phyloP scores from a whole-genome alignment of 2,888 invertebrate species.

The Leptogaster cylindrica region DNA sequence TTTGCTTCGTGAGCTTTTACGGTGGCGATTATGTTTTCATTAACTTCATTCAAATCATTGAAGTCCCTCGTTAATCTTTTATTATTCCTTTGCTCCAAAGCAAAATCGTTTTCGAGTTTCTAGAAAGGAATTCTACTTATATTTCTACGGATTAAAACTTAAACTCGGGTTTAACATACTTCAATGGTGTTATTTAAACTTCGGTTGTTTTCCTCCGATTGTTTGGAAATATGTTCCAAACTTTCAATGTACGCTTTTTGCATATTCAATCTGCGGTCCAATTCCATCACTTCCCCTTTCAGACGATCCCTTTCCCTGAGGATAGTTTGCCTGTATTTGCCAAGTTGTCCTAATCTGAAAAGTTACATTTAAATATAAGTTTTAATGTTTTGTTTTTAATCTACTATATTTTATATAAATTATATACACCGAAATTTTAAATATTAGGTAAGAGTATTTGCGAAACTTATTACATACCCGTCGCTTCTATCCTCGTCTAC shows the following conservation, averaged over 20 bases:
- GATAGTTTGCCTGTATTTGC: constrained; percentile 56
- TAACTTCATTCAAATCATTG: too few relatives aligned
- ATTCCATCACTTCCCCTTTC: constrained; percentile 54
- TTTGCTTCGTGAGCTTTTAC: too few relatives aligned
- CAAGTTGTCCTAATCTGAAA: constrained; percentile 45
- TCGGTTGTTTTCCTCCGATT: constrained; percentile 51
- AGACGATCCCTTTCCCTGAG: constrained; percentile 58
- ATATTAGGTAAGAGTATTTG: too few relatives aligned
- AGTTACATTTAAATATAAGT: not conserved
- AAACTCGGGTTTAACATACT: constrained; percentile 7
- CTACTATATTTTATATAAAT: too few relatives aligned
- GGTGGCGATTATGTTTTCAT: too few relatives aligned
- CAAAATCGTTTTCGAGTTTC: not conserved
- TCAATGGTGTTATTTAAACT: constrained; percentile 44
- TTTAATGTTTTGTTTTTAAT: too few relatives aligned
- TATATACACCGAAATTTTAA: too few relatives aligned
- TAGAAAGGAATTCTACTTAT: too few relatives aligned
- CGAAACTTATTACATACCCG: too few relatives aligned
- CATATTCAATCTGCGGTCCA: constrained; percentile 55
- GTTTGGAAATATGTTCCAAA: constrained; percentile 55
- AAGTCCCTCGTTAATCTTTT: not conserved
- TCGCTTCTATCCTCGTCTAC: not conserved
- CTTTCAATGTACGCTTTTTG: constrained; percentile 55
- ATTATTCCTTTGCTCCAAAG: not conserved
- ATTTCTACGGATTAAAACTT: not conserved